Evolutionary conservation across 1,140 invertebrate genomes (phyloP).

Genomic region (Potamilus streckersoni): DNA sequence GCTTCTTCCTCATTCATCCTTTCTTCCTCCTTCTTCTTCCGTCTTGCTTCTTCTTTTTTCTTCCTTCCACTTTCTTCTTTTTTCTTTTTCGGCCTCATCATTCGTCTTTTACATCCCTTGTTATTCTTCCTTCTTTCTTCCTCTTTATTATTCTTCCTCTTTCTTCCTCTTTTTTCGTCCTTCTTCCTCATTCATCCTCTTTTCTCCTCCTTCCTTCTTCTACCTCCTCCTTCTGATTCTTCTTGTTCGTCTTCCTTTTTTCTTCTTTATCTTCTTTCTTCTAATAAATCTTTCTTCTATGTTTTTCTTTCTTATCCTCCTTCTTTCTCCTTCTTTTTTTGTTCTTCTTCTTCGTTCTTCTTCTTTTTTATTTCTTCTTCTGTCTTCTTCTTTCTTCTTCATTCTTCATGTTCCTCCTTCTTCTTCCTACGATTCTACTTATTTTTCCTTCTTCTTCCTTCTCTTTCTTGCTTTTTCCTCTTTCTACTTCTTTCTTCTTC

Average conservation of each 20-base stretch:
- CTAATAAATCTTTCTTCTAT: background rate
- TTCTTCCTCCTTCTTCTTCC: no score
- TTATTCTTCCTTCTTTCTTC: background rate
- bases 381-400: conserved; percentile 5
- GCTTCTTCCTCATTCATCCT: no score
- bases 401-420: background rate
- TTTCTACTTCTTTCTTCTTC: conserved; percentile 6
- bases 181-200: conserved; percentile 3
- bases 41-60: no score
- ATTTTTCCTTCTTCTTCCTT: conserved; percentile 6
- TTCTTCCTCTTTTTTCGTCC: background rate
- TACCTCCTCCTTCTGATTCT: background rate
- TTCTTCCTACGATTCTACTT: background rate
- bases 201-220: background rate
- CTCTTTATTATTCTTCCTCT: background rate
- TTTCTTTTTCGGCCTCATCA: no score
- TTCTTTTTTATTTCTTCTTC: background rate
- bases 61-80: no score
- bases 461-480: conserved; percentile 9
- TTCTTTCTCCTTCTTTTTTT: background rate
- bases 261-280: conserved; percentile 7
- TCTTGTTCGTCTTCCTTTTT: background rate
- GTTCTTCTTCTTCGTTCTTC: background rate
- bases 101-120: no score
- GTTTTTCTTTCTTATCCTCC: background rate